Evolutionary conservation across 2,797 vertebrate species (phyloP), one percentile per base, ranked within the genome.

Genomic region (Numenius phaeopus): DNA sequence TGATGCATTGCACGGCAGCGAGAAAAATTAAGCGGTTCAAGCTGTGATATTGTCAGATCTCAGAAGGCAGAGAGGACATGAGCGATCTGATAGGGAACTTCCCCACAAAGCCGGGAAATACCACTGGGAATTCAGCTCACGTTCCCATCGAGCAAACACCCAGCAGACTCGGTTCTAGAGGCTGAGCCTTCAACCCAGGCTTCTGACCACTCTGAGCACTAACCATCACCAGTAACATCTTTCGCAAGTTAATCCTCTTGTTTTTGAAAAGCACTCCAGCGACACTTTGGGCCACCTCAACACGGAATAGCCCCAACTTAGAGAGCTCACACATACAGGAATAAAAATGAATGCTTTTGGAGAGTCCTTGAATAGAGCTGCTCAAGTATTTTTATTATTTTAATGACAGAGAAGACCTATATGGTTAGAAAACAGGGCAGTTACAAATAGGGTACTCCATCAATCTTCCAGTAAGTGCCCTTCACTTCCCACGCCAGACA

Each of bases 21-120:
- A 92, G 78, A 93, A 83, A 96, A 95, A 96, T 83, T 90, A 85
- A 95, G 75, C 91, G 75, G 90, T 7, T 88, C 80, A 90, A 89
- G 78, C 77, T 57, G 83, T 3, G 1, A 91, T 90, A 80, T 57
- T 88, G 55, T 94, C 87, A 85, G 49, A 79, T 76, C 79, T 87
- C 73, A 42, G 73, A 83, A 85, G 37, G 32, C 76, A 89, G 72
- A 59, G 27, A 77, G 59, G 62, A 87, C 30, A 2, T 5, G 39
- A 95, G 11, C 37, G 73, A 97, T 80, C 73, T 4, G 21, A 89
- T 11, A 59, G 42, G 70, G 34, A 96, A 81, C 40, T 73, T 88
- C 40, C 72, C 71, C 2, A 1, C 64, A 69, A 86, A 87, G 46
- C 50, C n/a, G 44, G 67, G 55, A 87, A 65, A 89, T 5, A 27